Conservation (phyloP, 2,888 invertebrate species). For the Camponotus fellah region DNA sequence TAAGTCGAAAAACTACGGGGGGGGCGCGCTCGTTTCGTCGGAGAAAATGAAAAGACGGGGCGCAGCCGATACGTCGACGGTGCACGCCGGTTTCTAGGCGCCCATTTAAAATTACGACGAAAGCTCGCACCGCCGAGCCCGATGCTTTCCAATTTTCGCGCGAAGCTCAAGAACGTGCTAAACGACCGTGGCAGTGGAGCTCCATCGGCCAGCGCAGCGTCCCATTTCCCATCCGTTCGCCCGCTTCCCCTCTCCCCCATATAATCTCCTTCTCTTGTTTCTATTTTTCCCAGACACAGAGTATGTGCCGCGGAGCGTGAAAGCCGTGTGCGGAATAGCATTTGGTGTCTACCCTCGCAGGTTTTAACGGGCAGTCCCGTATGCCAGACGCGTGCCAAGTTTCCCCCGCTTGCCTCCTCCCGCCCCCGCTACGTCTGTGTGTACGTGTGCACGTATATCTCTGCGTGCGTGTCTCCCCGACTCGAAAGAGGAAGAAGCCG, state of each 20-base stretch:
- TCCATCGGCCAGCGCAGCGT: constrained; percentile 6
- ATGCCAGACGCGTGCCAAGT: constrained; percentile 84
- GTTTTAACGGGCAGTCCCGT: constrained; percentile 76
- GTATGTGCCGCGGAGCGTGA: constrained; percentile 67
- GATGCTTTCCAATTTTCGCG: constrained; percentile 54
- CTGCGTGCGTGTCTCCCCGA: constrained; percentile 48
- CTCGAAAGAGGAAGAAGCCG: constrained; percentile 50
- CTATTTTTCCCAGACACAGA: constrained; percentile 64
- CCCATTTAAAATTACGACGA: constrained; percentile 51
- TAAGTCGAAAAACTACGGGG: constrained; percentile 29
- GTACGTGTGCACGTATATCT: constrained; percentile 29
- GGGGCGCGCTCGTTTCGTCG: neutral
- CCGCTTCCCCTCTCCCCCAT: neutral
- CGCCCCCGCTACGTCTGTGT: constrained; percentile 49
- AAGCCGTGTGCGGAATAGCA: constrained; percentile 75
- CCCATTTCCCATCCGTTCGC: neutral
- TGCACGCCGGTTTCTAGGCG: constrained; percentile 21
- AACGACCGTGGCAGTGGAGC: constrained; percentile 41
- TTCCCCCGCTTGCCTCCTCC: constrained; percentile 58
- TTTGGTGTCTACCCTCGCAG: constrained; percentile 75
- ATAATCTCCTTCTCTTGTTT: constrained; percentile 66
- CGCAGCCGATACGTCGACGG: constrained; percentile 10
- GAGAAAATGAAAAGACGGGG: constrained; percentile 39
- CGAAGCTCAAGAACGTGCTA: constrained; percentile 59
- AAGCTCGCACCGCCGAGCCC: constrained; percentile 30